phyloP scores from a whole-genome alignment of 1,140 invertebrate genomes.

The Drosophila jambulina region DNA sequence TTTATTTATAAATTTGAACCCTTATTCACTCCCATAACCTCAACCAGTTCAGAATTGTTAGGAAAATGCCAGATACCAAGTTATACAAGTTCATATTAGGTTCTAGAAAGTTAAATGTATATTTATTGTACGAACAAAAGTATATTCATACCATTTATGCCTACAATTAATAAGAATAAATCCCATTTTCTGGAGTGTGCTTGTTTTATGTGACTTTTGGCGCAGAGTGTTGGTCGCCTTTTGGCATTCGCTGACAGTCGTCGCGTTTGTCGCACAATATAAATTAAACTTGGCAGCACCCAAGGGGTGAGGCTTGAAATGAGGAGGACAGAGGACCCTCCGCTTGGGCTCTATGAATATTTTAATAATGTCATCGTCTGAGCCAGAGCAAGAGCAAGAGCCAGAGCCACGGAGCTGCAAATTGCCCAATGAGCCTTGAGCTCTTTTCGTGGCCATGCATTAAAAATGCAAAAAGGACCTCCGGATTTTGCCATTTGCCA shows the following conservation, averaged over 20 bases:
- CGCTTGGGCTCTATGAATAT: constrained; percentile 65
- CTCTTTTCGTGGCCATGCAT: constrained; percentile 55
- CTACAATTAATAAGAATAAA: not conserved
- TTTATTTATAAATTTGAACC: not conserved
- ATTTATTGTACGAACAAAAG: too few relatives aligned
- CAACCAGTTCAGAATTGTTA: not conserved
- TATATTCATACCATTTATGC: not conserved
- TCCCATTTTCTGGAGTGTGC: constrained; percentile 8
- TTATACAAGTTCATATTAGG: not conserved
- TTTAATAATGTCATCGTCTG: constrained; percentile 70
- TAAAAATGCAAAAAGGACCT: constrained; percentile 46
- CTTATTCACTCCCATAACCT: too few relatives aligned
- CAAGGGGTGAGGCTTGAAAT: not conserved
- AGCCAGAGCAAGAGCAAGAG: not conserved
- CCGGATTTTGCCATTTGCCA: constrained; percentile 25
- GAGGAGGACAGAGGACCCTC: constrained; percentile 5
- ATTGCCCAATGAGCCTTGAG: constrained; percentile 72
- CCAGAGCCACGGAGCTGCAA: constrained; percentile 36
- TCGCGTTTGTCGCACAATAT: constrained; percentile 76
- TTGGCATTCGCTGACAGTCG: constrained; percentile 55
- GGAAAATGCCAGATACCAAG: not conserved
- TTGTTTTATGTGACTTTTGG: constrained; percentile 50
- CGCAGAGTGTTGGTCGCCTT: constrained; percentile 54
- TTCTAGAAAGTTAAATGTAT: not conserved
- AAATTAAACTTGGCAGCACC: constrained; percentile 68